Evolutionary conservation across 1,140 invertebrate genomes (phyloP).

Genomic region (Palaemon carinicauda): DNA sequence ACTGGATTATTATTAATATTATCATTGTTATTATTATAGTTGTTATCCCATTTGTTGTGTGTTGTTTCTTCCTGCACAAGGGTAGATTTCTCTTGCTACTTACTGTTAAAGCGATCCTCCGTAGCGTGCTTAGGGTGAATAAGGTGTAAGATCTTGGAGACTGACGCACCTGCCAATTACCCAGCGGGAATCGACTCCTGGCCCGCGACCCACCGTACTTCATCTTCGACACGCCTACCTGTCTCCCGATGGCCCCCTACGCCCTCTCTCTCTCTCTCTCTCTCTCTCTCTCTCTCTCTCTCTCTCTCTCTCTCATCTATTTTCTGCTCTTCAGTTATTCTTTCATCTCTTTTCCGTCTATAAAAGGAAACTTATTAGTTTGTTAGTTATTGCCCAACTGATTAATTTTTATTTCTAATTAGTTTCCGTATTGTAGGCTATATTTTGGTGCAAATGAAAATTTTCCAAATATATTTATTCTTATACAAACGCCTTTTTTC

Average conservation of each 20-base stretch:
- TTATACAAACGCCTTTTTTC: not conserved
- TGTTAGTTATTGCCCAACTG: too few species aligned
- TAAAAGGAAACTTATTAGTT: not conserved
- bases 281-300: not conserved
- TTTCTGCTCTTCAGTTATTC: not conserved
- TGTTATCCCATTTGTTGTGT: too few species aligned
- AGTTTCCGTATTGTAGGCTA: not conserved
- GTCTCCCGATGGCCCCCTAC: constrained; percentile 47
- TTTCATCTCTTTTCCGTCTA: not conserved
- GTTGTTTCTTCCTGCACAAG: not conserved
- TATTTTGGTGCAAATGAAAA: not conserved
- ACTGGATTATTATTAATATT: too few species aligned
- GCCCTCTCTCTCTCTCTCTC: not conserved
- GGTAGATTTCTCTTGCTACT: not conserved
- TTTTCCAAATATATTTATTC: not conserved
- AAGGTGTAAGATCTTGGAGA: constrained; percentile 53
- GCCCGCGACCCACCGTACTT: constrained; percentile 52
- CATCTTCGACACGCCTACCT: constrained; percentile 52
- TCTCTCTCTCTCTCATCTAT: not conserved
- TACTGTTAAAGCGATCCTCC: not conserved
- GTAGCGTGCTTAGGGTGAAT: constrained; percentile 50
- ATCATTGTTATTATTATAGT: too few species aligned
- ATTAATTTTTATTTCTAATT: too few species aligned
- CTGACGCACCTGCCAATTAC: constrained; percentile 54
- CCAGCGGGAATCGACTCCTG: constrained; percentile 54